These are phyloP conservation scores for Scaptomyza hsui DNA, from an alignment of 1,140 invertebrate genomes.

Conservation along the genomic window DNA sequence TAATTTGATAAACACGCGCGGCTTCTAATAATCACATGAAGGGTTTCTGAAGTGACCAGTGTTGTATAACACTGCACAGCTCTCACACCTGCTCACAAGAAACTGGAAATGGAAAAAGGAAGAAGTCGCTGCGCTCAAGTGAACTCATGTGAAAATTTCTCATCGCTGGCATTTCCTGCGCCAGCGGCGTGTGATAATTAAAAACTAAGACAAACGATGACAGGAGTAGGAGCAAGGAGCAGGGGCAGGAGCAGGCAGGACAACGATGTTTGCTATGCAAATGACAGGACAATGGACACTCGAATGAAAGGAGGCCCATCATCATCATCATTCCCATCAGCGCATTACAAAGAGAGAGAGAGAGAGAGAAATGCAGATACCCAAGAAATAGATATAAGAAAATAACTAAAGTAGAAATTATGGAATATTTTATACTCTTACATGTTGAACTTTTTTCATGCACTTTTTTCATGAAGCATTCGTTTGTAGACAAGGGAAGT, in stretches of 20 bases:
- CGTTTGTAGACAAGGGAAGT: no score
- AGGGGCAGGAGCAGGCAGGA: slow-evolving; percentile 12
- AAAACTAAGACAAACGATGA: slow-evolving; percentile 73
- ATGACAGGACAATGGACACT: slow-evolving; percentile 80
- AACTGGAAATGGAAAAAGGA: background rate
- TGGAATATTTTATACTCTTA: no score
- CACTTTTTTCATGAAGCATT: no score
- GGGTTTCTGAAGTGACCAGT: slow-evolving; percentile 20
- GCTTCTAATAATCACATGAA: slow-evolving; percentile 15
- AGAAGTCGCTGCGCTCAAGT: slow-evolving; percentile 62
- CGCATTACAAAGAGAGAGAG: slow-evolving; percentile 9
- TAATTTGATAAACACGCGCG: slow-evolving; percentile 60
- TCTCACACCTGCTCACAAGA: slow-evolving; percentile 4
- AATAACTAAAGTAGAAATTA: slow-evolving; percentile 27
- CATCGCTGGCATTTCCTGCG: slow-evolving; percentile 45
- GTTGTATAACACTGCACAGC: background rate
- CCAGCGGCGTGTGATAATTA: slow-evolving; percentile 69
- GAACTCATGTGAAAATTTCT: slow-evolving; percentile 79
- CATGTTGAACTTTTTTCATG: no score
- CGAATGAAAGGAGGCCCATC: slow-evolving; percentile 15
- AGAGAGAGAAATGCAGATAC: slow-evolving; percentile 32
- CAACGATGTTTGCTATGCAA: slow-evolving; percentile 76
- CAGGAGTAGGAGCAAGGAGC: slow-evolving; percentile 17
- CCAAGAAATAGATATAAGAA: slow-evolving; percentile 30
- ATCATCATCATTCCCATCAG: slow-evolving; percentile 18